phyloP scores from a whole-genome alignment of 2,797 vertebrate species.

The Karalla daura region DNA sequence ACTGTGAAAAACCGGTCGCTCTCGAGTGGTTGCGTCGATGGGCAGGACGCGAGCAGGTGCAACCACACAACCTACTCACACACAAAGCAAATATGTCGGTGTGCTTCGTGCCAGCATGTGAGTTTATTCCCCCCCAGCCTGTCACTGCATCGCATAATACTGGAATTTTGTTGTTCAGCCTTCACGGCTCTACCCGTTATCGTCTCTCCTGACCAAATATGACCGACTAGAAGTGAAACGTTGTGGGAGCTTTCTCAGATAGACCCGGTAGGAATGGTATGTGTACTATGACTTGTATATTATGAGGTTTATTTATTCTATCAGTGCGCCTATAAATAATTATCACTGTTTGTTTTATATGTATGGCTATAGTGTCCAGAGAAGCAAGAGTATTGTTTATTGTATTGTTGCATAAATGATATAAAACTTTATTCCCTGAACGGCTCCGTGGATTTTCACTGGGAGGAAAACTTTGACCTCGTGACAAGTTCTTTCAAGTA shows the following conservation, averaged over 20 bases:
- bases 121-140: constrained; percentile 37
- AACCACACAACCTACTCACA: constrained; percentile 29
- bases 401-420: constrained; percentile 42
- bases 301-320: constrained; percentile 78
- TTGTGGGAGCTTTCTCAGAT: constrained; percentile 55
- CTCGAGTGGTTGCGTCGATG: constrained; percentile 9
- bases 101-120: constrained; percentile 43
- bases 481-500: constrained; percentile 22
- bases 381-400: constrained; percentile 51
- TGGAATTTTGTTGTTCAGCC: constrained; percentile 63
- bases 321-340: constrained; percentile 61
- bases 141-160: constrained; percentile 61
- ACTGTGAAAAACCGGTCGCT: constrained; percentile 42
- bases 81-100: constrained; percentile 41
- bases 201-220: constrained; percentile 68
- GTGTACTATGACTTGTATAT: constrained; percentile 67
- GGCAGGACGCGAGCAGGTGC: constrained; percentile 22
- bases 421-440: constrained; percentile 31
- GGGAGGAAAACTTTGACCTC: constrained; percentile 24
- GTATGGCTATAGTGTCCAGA: constrained; percentile 57
- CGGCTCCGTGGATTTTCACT: constrained; percentile 40
- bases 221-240: constrained; percentile 34
- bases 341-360: constrained; percentile 65
- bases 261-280: constrained; percentile 44
- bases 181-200: constrained; percentile 52